These are phyloP conservation scores for Lutjanus argentimaculatus DNA, from an alignment of 2,797 vertebrate species.

Conservation along the genomic window DNA sequence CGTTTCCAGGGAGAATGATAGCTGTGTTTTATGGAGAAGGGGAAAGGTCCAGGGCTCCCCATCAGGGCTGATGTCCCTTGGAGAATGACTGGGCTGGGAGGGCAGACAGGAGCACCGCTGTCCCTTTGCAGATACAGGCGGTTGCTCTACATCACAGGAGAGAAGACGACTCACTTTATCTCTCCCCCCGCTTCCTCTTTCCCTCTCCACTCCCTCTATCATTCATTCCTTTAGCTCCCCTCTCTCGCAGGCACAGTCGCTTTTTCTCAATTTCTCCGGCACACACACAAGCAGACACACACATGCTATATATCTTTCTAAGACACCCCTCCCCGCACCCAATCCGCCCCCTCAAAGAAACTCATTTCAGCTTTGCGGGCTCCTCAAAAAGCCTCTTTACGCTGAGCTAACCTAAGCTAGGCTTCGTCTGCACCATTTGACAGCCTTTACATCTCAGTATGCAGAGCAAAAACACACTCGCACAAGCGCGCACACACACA, in stretches of 20 bases:
- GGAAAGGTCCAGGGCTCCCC: conserved; percentile 72
- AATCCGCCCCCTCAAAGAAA: conserved; percentile 82
- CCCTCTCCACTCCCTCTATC: conserved; percentile 68
- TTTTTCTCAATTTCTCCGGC: conserved; percentile 73
- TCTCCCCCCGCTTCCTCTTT: conserved; percentile 61
- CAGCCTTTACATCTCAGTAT: conserved; percentile 81
- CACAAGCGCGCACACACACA: conserved; percentile 26
- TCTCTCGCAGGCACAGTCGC: conserved; percentile 65
- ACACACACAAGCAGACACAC: conserved; percentile 53
- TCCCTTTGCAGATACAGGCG: conserved; percentile 85
- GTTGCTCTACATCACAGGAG: conserved; percentile 78
- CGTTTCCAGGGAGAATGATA: conserved; percentile 76
- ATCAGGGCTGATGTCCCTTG: conserved; percentile 70
- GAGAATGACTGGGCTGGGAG: conserved; percentile 71
- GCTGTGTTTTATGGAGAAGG: conserved; percentile 74
- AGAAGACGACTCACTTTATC: conserved; percentile 82
- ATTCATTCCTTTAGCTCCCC: conserved; percentile 73
- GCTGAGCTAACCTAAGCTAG: conserved; percentile 82
- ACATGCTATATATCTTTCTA: conserved; percentile 74
- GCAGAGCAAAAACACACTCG: conserved; percentile 67
- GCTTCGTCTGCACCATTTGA: conserved; percentile 81
- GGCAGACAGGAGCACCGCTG: conserved; percentile 80
- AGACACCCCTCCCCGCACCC: conserved; percentile 69
- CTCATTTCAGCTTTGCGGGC: conserved; percentile 81
- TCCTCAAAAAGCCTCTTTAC: conserved; percentile 84